phyloP scores from a whole-genome alignment of 2,888 invertebrate genomes.

The Subacronicta megacephala region DNA sequence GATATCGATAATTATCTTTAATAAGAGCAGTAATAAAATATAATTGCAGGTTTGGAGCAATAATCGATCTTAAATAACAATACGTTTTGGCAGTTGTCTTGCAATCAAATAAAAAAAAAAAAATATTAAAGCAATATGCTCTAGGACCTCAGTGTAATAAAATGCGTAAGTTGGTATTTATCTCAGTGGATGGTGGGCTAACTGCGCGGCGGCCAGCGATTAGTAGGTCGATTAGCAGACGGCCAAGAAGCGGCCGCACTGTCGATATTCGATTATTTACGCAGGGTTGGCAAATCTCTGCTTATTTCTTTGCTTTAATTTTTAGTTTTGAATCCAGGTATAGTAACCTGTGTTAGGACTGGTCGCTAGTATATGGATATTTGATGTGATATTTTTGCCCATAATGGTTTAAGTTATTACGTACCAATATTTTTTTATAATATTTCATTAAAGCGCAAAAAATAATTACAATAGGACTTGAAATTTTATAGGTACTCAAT shows the following conservation, averaged over 20 bases:
- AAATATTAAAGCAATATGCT: conserved; percentile 21
- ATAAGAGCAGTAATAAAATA: conserved; percentile 23
- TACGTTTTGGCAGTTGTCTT: conserved; percentile 14
- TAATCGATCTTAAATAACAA: conserved; percentile 29
- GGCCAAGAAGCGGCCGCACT: conserved; percentile 72
- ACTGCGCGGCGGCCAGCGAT: conserved; percentile 65
- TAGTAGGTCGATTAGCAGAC: conserved; percentile 84
- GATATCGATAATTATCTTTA: not conserved
- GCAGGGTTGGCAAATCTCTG: conserved; percentile 67
- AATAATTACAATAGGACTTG: not conserved
- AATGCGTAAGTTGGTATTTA: conserved; percentile 55
- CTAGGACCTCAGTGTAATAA: conserved; percentile 31
- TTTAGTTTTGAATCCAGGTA: not conserved
- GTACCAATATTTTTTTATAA: no score
- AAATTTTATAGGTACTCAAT: conserved; percentile 6
- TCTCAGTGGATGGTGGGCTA: conserved; percentile 57
- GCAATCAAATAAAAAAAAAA: conserved; percentile 20
- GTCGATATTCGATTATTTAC: conserved; percentile 73
- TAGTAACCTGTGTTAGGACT: no score
- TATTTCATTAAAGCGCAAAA: no score
- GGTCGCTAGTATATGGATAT: no score
- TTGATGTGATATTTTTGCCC: no score
- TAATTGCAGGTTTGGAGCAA: conserved; percentile 16
- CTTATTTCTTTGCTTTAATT: not conserved
- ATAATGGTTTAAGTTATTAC: no score